Conservation (phyloP, 2,888 invertebrate species). For the Cephus spinipes region DNA sequence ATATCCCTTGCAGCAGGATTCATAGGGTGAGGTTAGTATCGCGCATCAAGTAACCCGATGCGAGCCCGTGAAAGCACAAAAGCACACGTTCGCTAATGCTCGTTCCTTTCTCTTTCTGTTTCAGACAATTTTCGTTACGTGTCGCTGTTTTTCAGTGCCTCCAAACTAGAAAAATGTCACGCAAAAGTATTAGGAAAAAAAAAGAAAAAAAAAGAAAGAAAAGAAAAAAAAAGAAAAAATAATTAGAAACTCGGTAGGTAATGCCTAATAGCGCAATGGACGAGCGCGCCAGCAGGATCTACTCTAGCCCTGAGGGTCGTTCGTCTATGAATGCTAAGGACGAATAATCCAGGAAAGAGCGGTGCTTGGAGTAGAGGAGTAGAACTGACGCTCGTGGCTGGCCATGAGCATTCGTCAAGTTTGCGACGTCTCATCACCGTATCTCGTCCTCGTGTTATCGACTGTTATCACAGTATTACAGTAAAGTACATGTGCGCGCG, state of each 20-base stretch:
- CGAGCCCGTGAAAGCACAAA: too few species aligned
- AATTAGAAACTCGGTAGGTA: conserved; percentile 21
- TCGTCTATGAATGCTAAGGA: neutral
- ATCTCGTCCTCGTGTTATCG: neutral
- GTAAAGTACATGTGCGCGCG: neutral
- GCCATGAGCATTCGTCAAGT: neutral
- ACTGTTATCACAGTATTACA: conserved; percentile 1
- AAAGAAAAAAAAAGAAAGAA: neutral
- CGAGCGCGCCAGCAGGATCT: neutral
- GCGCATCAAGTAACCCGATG: neutral
- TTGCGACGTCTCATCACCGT: neutral
- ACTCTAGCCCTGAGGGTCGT: neutral
- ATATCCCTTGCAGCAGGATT: conserved; percentile 78
- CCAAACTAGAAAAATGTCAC: conserved; percentile 12
- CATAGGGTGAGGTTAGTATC: conserved; percentile 80
- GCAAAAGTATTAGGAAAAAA: conserved; percentile 10
- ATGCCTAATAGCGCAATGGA: conserved; percentile 4
- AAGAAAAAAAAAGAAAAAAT: neutral
- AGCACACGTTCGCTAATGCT: neutral
- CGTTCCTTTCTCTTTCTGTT: conserved; percentile 46
- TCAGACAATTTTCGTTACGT: conserved; percentile 48
- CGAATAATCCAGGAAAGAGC: neutral
- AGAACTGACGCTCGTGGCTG: neutral
- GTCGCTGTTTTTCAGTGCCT: conserved; percentile 3
- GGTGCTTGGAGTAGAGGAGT: neutral